Conservation (phyloP, 2,113 vertebrate genomes). For the Phoenicopterus ruber region DNA sequence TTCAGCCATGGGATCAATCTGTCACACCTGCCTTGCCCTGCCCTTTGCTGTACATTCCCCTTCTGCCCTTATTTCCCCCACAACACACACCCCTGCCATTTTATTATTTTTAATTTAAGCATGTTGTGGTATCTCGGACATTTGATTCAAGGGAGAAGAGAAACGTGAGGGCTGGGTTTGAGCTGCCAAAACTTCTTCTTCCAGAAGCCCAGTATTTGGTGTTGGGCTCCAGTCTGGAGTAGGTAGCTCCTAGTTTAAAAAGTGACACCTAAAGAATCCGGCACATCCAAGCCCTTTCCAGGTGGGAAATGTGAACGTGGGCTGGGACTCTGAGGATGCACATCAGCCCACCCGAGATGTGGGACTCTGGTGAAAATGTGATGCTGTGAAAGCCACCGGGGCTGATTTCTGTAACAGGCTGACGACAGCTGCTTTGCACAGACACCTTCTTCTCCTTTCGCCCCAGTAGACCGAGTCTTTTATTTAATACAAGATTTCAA, state of each 20-base stretch:
- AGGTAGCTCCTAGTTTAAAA: background rate
- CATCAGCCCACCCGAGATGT: background rate
- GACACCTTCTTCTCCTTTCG: background rate
- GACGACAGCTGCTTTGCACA: background rate
- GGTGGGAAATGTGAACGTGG: background rate
- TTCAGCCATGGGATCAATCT: constrained; percentile 45
- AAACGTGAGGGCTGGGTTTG: background rate
- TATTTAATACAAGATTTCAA: background rate
- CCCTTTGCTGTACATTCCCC: constrained; percentile 57
- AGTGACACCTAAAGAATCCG: background rate
- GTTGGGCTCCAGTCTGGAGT: background rate
- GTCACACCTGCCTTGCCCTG: constrained; percentile 3
- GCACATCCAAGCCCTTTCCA: background rate
- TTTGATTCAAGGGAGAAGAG: constrained; percentile 25
- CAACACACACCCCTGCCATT: background rate
- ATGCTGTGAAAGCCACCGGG: constrained; percentile 18
- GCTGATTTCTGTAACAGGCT: background rate
- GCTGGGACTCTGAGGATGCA: background rate
- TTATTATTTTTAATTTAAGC: constrained; percentile 49
- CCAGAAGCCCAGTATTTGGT: background rate
- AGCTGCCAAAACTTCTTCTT: constrained; percentile 28
- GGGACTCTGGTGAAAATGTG: background rate
- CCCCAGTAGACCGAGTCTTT: background rate
- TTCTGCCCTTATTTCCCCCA: background rate
- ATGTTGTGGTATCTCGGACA: background rate